A percentile compares a stretch with the other conserved stretches of the same genome.
These are phyloP conservation scores for Eubasilissa regina DNA, from an alignment of 1,140 invertebrate genomes.

Conservation along the genomic window DNA sequence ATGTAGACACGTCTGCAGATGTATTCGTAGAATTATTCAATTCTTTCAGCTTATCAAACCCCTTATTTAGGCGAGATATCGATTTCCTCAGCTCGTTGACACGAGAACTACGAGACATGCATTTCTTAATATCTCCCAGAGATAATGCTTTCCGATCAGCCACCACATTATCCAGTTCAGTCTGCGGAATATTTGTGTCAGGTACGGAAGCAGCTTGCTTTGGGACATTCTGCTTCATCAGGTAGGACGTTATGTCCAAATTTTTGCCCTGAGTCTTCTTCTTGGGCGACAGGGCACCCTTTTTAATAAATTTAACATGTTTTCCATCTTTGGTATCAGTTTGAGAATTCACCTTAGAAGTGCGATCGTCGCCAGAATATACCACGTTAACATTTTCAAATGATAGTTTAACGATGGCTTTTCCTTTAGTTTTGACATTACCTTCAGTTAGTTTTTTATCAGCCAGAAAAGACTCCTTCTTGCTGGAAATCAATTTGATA, in stretches of 20 bases:
- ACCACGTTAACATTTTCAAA: conserved; percentile 52
- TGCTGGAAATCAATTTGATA: conserved; percentile 54
- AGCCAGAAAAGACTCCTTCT: conserved; percentile 51
- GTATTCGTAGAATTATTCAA: conserved; percentile 61
- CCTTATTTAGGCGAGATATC: conserved; percentile 74
- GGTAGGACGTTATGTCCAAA: conserved; percentile 32
- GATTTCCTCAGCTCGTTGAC: conserved; percentile 78
- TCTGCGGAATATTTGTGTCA: background rate
- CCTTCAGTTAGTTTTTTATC: conserved; percentile 51
- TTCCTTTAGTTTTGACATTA: conserved; percentile 63
- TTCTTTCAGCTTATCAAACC: conserved; percentile 69
- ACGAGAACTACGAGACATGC: conserved; percentile 76
- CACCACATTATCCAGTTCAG: background rate
- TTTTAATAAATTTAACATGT: conserved; percentile 66
- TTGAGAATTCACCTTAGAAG: conserved; percentile 2
- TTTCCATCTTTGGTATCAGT: conserved; percentile 50
- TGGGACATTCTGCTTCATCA: conserved; percentile 29
- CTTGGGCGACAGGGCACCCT: conserved; percentile 64
- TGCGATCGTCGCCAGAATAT: background rate
- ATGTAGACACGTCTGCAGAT: conserved; percentile 67
- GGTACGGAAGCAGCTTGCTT: background rate
- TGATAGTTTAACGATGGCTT: conserved; percentile 65
- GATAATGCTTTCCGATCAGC: conserved; percentile 71
- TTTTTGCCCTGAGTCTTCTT: conserved; percentile 60
- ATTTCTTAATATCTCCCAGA: conserved; percentile 78